Evolutionary conservation across 2,888 invertebrate species (phyloP), one percentile per base, ranked within the genome.

Genomic region (Lutraria lutraria): DNA sequence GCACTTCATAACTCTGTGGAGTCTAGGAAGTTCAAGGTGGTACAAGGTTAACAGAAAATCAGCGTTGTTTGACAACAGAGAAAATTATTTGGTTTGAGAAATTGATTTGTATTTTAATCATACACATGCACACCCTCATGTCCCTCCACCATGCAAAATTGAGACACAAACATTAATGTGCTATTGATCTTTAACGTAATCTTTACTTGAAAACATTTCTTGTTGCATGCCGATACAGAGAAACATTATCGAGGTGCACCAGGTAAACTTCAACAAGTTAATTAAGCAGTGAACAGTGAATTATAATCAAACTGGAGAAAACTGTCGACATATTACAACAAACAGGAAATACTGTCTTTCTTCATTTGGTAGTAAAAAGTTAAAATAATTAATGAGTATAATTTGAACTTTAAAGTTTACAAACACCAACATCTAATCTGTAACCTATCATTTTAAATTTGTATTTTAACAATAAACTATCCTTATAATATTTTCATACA

Each of bases 41-140:
- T 13, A 31, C 76, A 76, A 76, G 76, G 76, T 76, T 76, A 76
- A 34, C 34, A 34, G 76, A 76, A 2, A 19, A 25, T 31, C 25
- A 12, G 25, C 63, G 25, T 68, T 68, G 63, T 76, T 76, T 76
- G 31, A 72, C 29, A 34, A n/a, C 13, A 76, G 25, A 34, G 76
- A 76, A 31, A 76, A 76, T 16, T 34, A 31, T 31, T 72, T 72
- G 29, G 76, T 76, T 34, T 34, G 16, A 76, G 76, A 15, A 16
- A 76, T 76, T 25, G 76, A 76, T 76, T 76, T 76, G 76, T 76
- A 76, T 76, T 76, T 19, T 76, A 34, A 76, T 76, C 76, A 76
- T 31, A 76, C 34, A 34, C 76, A 76, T 76, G 76, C 76, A 76
- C 76, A 76, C 76, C n/a, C n/a, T 31, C 76, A 34, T 76, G 76